phyloP scores from a whole-genome alignment of 1,140 invertebrate genomes.

The Drosophila nebulosa region DNA sequence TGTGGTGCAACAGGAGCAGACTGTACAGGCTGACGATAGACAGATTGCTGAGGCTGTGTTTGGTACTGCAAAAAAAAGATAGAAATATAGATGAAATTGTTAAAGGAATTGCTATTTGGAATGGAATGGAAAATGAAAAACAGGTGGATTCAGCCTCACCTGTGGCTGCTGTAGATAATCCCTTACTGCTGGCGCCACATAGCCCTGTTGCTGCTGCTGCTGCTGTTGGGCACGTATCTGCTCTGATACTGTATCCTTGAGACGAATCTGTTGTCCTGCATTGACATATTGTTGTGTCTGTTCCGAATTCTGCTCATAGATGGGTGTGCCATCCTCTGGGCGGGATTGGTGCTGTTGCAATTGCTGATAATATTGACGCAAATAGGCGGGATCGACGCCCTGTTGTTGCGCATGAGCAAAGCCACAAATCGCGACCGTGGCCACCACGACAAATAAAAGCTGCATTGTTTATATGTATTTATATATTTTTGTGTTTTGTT shows the following conservation, averaged over 20 bases:
- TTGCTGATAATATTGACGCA: conserved; percentile 78
- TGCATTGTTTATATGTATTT: conserved; percentile 40
- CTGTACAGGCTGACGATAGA: conserved; percentile 62
- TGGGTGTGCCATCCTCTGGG: conserved; percentile 67
- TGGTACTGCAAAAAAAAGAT: conserved; percentile 49
- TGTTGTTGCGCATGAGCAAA: conserved; percentile 57
- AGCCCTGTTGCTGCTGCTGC: conserved; percentile 58
- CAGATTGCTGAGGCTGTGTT: conserved; percentile 62
- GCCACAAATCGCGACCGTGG: conserved; percentile 59
- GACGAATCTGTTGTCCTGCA: conserved; percentile 67
- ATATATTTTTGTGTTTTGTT: conserved; percentile 8
- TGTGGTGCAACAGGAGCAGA: conserved; percentile 42
- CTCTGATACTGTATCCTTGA: conserved; percentile 77
- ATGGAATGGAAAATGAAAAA: not conserved
- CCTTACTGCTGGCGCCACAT: conserved; percentile 71
- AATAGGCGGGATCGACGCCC: conserved; percentile 78
- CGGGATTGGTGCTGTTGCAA: conserved; percentile 60
- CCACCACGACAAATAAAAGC: conserved; percentile 54
- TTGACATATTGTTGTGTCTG: conserved; percentile 74
- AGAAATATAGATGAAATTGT: too few relatives aligned
- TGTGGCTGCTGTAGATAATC: conserved; percentile 71
- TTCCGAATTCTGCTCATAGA: conserved; percentile 78
- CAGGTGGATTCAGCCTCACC: conserved; percentile 36
- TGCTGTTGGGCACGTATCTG: conserved; percentile 74
- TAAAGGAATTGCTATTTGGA: too few relatives aligned